A percentile compares a stretch with the other conserved stretches of the same genome.
phyloP scores from a whole-genome alignment of 2,888 invertebrate species.

The Diarsia rubi region DNA sequence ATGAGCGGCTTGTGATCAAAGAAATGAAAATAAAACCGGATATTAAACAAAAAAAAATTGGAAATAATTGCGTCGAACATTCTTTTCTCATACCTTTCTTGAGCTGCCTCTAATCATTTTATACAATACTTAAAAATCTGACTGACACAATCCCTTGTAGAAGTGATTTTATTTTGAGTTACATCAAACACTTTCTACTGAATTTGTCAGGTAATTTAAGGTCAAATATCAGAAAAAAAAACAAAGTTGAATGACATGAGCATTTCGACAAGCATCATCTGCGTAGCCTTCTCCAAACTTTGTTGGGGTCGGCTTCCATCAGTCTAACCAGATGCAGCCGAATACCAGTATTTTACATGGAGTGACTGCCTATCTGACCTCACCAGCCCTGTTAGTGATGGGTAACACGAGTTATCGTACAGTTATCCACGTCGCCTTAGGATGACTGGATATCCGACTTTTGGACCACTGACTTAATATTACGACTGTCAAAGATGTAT shows the following conservation, averaged over 20 bases:
- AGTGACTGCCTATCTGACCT: no score
- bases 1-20: background rate
- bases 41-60: background rate
- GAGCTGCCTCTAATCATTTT: background rate
- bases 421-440: no score
- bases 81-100: background rate
- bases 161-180: background rate
- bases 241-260: background rate
- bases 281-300: no score
- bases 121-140: background rate
- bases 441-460: no score
- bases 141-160: background rate
- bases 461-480: no score
- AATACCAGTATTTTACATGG: no score
- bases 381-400: no score
- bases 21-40: background rate
- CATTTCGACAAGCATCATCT: background rate
- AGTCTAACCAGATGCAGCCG: no score
- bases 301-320: no score
- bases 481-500: no score
- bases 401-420: no score
- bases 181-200: background rate
- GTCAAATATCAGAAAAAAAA: background rate
- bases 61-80: background rate
- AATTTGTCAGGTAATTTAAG: background rate